Evolutionary conservation across 2,113 vertebrate genomes (phyloP), one percentile per base, ranked within the genome.

Genomic region (Mus spicilegus): DNA sequence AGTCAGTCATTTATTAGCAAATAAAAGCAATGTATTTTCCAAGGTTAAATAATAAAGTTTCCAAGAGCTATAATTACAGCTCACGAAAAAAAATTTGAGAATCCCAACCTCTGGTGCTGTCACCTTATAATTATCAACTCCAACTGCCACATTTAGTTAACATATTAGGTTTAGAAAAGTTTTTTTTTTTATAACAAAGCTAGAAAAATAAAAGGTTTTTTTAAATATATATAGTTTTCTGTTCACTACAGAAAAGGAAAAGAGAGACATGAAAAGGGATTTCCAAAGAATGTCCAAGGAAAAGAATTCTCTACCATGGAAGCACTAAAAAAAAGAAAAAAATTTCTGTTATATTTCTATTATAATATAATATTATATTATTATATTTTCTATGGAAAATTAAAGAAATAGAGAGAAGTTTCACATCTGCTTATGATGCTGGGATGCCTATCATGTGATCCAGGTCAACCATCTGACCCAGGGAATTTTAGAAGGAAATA

Each of bases 1-100:
- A 95, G 86, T 78, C 80, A 78, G 75, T 89, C 69, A 91, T 96
- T 92, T 16, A 2, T 93, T 95, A 92, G 58, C 56, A 93, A 95
- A 92, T 82, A 94, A 96, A 95, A 97, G 69, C 33, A 67, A 54
- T 7, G 6, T 36, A 78, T 78, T 77, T 46, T 75, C 72, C 46
- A 81, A 80, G 49, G 56, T 26, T 61, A 93, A 72, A 36, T 75
- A 80, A 87, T 84, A 90, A 94, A 95, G 90, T 3, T 78, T 39
- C 56, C 8, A 90, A 58, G 54, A 93, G 28, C 42, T 89, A 63
- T 96, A 92, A 42, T 78, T 63, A 73, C 26, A 78, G 85, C 76
- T 92, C 17, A 80, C n/a, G 72, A 12, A 90, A 97, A 96, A 73
- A 24, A 81, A 91, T n/a, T 49, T 89, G 19, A 89, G 69, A 93